Evolutionary conservation across 1,140 invertebrate genomes (phyloP).

Genomic region (Drosophila willistoni): DNA sequence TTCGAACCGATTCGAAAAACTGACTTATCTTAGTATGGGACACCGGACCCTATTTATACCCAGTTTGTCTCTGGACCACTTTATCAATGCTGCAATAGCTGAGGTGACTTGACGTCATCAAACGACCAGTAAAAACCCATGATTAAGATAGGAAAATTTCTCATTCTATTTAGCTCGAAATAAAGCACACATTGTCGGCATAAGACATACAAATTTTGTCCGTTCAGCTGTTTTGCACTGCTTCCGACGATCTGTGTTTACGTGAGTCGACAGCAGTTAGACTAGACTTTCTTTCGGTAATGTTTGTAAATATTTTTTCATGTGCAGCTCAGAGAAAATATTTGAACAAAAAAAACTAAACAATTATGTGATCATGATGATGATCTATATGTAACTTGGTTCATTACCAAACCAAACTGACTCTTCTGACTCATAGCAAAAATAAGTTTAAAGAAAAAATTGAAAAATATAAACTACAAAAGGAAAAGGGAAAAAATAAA

Average conservation of each 20-base stretch:
- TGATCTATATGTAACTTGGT: background rate
- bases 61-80: background rate
- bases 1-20: background rate
- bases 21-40: background rate
- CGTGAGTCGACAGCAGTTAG: background rate
- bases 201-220: background rate
- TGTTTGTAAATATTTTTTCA: background rate
- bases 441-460: too few relatives aligned
- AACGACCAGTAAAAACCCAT: background rate
- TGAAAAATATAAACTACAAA: too few relatives aligned
- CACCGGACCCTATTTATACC: background rate
- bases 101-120: background rate
- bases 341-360: background rate
- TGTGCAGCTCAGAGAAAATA: background rate
- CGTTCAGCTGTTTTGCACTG: background rate
- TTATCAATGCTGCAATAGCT: background rate
- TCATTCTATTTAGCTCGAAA: background rate
- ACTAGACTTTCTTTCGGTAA: background rate
- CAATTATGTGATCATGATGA: background rate
- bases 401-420: constrained; percentile 1
- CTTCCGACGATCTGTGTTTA: background rate
- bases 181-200: background rate
- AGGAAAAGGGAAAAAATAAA: too few relatives aligned
- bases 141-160: background rate
- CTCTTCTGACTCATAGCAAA: too few relatives aligned